Conservation (phyloP, 2,113 vertebrate species). For the Pao palembangensis region DNA sequence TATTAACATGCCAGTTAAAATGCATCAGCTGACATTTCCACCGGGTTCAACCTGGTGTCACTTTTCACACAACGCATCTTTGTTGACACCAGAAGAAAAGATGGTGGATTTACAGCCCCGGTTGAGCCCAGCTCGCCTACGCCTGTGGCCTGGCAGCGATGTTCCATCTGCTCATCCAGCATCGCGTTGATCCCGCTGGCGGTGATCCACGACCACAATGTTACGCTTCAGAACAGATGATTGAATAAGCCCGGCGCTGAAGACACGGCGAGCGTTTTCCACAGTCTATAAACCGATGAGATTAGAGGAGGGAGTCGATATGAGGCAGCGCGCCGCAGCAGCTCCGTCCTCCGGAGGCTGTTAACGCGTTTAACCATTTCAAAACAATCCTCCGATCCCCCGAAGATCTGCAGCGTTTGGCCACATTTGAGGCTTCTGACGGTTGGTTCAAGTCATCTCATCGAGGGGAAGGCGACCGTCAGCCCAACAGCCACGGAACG, state of each 20-base stretch:
- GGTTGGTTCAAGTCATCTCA: neutral
- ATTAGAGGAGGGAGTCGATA: conserved; percentile 38
- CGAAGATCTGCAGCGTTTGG: too few relatives aligned
- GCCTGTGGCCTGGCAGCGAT: too few relatives aligned
- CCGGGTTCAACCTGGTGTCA: conserved; percentile 12
- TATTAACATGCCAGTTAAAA: conserved; percentile 31
- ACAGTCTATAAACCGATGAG: conserved; percentile 42
- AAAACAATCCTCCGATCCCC: too few relatives aligned
- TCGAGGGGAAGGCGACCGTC: conserved; percentile 7
- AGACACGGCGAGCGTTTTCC: conserved; percentile 14
- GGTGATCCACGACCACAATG: conserved; percentile 6
- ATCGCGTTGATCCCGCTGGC: conserved; percentile 5
- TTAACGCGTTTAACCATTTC: too few relatives aligned
- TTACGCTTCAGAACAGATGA: conserved; percentile 30
- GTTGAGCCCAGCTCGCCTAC: neutral
- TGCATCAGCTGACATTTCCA: conserved; percentile 53
- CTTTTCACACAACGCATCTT: conserved; percentile 34
- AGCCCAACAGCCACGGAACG: neutral
- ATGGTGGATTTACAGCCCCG: conserved; percentile 19
- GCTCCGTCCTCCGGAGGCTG: too few relatives aligned
- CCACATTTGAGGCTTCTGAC: too few relatives aligned
- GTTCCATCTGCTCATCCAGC: too few relatives aligned
- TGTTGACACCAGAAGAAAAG: conserved; percentile 8
- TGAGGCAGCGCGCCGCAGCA: neutral
- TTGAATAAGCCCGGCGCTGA: conserved; percentile 11